A percentile compares a stretch with the other conserved stretches of the same genome.
Evolutionary conservation across 2,797 vertebrate species (phyloP).

Genomic region (Myripristis jacobus): DNA sequence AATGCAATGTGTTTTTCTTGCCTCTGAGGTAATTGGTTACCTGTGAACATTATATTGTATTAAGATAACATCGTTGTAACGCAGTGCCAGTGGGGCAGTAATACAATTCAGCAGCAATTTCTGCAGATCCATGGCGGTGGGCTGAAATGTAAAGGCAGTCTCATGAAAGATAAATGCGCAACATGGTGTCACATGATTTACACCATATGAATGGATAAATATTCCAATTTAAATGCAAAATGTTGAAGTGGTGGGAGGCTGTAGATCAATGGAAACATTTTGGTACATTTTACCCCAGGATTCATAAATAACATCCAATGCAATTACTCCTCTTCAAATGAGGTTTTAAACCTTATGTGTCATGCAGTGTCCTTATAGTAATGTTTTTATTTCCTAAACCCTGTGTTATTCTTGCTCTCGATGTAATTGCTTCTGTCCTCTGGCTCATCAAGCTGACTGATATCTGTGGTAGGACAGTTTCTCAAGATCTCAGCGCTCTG

Average conservation of each 20-base stretch:
- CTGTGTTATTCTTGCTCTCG: slow-evolving; percentile 78
- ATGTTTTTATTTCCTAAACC: slow-evolving; percentile 84
- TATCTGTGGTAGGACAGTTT: slow-evolving; percentile 67
- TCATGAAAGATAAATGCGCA: slow-evolving; percentile 75
- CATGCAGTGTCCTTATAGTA: slow-evolving; percentile 70
- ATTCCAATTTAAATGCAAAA: slow-evolving; percentile 87
- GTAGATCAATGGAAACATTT: slow-evolving; percentile 78
- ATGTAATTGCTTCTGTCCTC: slow-evolving; percentile 83
- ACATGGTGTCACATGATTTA: slow-evolving; percentile 75
- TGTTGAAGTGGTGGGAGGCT: slow-evolving; percentile 58
- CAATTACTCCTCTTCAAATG: slow-evolving; percentile 82
- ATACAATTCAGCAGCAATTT: slow-evolving; percentile 57
- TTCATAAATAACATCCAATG: slow-evolving; percentile 79
- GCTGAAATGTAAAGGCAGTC: slow-evolving; percentile 64
- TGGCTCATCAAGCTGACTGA: slow-evolving; percentile 82
- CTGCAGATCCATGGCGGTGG: slow-evolving; percentile 38
- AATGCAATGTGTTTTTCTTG: slow-evolving; percentile 59
- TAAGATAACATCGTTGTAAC: slow-evolving; percentile 54
- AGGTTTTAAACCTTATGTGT: slow-evolving; percentile 77
- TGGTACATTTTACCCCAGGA: slow-evolving; percentile 62
- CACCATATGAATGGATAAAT: slow-evolving; percentile 73
- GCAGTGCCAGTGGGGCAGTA: slow-evolving; percentile 43
- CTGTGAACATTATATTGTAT: slow-evolving; percentile 61
- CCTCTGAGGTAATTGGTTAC: slow-evolving; percentile 45
- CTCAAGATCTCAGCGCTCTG: slow-evolving; percentile 63